Conservation (phyloP, 1,140 invertebrate genomes). For the Lysiphlebus fabarum region DNA sequence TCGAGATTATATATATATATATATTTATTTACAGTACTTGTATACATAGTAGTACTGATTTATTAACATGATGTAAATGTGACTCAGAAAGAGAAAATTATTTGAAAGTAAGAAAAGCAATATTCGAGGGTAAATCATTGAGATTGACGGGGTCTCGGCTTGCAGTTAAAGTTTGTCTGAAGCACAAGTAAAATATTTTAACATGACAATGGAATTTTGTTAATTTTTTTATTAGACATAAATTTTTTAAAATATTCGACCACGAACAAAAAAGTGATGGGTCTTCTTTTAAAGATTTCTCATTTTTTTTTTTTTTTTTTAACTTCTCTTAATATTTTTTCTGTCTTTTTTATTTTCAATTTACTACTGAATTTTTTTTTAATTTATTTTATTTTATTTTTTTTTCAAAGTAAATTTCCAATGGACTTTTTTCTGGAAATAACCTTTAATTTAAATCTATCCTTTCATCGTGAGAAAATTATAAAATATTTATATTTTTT, state of each 20-base stretch:
- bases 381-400: no score
- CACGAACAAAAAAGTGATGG: conserved; percentile 39
- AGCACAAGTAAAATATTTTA: conserved; percentile 11
- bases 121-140: neutral
- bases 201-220: conserved; percentile 36
- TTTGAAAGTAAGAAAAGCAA: no score
- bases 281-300: conserved; percentile 39
- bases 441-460: no score
- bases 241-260: conserved; percentile 53
- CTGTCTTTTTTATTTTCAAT: neutral
- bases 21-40: no score
- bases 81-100: neutral
- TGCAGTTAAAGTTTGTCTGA: conserved; percentile 43
- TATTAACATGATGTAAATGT: neutral
- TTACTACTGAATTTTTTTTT: neutral
- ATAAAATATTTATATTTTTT: no score
- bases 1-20: no score
- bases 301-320: conserved; percentile 6
- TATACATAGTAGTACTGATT: no score
- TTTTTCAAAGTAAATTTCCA: no score
- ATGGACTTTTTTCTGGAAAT: no score
- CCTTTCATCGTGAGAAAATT: no score
- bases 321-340: conserved; percentile 11
- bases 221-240: conserved; percentile 53
- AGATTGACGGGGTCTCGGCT: conserved; percentile 30